Evolutionary conservation across 2,797 vertebrate genomes (phyloP), one percentile per base, ranked within the genome.

Genomic region (Anisognathus igniventris): DNA sequence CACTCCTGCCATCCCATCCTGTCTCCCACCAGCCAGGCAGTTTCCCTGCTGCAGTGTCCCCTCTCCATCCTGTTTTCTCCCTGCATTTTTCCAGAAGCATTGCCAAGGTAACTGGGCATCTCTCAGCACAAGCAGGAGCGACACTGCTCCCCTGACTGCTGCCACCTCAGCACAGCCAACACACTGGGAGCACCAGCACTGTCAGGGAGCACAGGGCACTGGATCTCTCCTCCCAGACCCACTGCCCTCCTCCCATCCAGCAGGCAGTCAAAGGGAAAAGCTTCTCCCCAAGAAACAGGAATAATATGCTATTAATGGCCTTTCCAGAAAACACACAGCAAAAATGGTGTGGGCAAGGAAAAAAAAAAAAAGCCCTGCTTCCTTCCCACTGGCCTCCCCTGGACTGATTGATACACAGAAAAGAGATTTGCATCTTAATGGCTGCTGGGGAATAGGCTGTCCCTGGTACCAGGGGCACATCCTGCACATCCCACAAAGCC

Each of bases 101-200:
- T 44, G 27, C 90, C 90, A 96, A 91, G 91, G 94, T 89, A 95
- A 95, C 82, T 45, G 50, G 90, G 80, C 80, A 95, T 47, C 87
- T 77, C 44, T 20, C 30, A 57, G 82, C 40, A 53, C 42, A 28
- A 78, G 57, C 78, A 72, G 74, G 76, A 95, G 80, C 66, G 91
- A 86, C 92, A 70, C 76, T 47, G 65, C 54, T 89, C 74, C 54
- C 86, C 86, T 67, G 42, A 44, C 76, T 82, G 88, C 47, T 86
- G 93, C 86, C 94, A 95, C 53, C 86, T 90, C 95, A 73, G 86
- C 78, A 92, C 90, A 91, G 80, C 87, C 75, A 97, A 93, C 94
- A 87, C 4, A 0, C 54, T 8, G 37, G 67, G 84, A 97, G 96
- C 22, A 70, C 83, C 66, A 45, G 90, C 82, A 77, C 70, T 37